phyloP scores from a whole-genome alignment of 2,113 vertebrate genomes.

The Semicossyphus pulcher region DNA sequence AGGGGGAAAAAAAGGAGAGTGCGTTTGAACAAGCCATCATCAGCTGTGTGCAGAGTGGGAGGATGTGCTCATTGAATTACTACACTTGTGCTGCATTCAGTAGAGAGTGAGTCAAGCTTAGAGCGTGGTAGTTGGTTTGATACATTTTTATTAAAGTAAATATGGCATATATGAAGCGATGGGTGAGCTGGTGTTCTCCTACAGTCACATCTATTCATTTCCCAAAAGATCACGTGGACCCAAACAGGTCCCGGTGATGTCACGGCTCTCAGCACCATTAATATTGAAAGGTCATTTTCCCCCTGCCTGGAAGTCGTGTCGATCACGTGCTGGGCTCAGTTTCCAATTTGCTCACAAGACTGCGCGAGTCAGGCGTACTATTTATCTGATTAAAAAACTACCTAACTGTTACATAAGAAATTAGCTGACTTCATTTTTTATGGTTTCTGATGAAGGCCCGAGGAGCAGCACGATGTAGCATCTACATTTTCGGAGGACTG shows the following conservation, averaged over 20 bases:
- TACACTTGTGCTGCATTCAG: constrained; percentile 66
- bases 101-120: constrained; percentile 56
- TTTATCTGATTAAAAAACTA: constrained; percentile 48
- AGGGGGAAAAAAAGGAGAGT: background rate
- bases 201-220: constrained; percentile 40
- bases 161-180: constrained; percentile 40
- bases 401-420: constrained; percentile 46
- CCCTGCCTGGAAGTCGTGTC: constrained; percentile 55
- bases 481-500: constrained; percentile 5
- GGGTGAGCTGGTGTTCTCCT: constrained; percentile 40
- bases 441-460: constrained; percentile 17
- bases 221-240: constrained; percentile 37
- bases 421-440: constrained; percentile 41
- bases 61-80: constrained; percentile 65
- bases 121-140: constrained; percentile 48
- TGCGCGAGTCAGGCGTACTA: constrained; percentile 53
- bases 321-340: constrained; percentile 58
- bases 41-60: constrained; percentile 49
- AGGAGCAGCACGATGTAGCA: constrained; percentile 7
- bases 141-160: constrained; percentile 66
- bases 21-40: constrained; percentile 46
- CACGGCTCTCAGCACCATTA: constrained; percentile 65
- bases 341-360: constrained; percentile 69
- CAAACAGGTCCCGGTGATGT: constrained; percentile 62
- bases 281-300: constrained; percentile 73